phyloP scores from a whole-genome alignment of 2,888 invertebrate species.

The Nowickia ferox region DNA sequence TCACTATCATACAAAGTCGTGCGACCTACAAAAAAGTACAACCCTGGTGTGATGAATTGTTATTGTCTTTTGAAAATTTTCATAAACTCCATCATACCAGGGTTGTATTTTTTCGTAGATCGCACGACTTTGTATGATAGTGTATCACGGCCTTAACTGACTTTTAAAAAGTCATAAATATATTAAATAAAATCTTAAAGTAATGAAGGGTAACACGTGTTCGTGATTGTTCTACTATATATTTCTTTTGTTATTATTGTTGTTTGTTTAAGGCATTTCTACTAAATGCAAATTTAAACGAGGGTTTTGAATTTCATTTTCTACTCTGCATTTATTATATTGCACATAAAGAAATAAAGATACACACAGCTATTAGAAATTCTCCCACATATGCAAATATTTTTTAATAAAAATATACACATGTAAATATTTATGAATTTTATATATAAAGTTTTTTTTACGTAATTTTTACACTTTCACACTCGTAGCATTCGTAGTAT shows the following conservation, averaged over 20 bases:
- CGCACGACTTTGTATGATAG: no score
- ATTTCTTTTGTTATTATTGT: constrained; percentile 1
- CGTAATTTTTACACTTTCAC: constrained; percentile 59
- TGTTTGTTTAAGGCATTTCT: constrained; percentile 43
- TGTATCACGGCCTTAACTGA: no score
- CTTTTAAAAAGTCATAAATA: no score
- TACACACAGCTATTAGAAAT: no score
- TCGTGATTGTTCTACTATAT: background rate
- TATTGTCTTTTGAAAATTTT: no score
- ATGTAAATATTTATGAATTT: constrained; percentile 31
- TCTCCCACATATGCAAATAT: background rate
- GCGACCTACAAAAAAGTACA: no score
- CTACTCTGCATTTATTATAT: constrained; percentile 57
- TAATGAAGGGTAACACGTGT: background rate
- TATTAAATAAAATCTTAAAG: background rate
- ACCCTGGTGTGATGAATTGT: no score
- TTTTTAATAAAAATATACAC: constrained; percentile 20
- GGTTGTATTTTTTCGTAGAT: no score
- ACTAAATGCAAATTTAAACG: constrained; percentile 66
- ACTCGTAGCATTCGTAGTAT: background rate
- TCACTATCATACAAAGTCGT: no score
- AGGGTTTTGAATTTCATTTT: constrained; percentile 66
- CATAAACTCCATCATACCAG: no score
- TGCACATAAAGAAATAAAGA: background rate
- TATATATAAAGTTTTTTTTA: constrained; percentile 32